Base-by-base conservation (phyloP, 2,113 vertebrate species). In the Aix galericulata region DNA sequence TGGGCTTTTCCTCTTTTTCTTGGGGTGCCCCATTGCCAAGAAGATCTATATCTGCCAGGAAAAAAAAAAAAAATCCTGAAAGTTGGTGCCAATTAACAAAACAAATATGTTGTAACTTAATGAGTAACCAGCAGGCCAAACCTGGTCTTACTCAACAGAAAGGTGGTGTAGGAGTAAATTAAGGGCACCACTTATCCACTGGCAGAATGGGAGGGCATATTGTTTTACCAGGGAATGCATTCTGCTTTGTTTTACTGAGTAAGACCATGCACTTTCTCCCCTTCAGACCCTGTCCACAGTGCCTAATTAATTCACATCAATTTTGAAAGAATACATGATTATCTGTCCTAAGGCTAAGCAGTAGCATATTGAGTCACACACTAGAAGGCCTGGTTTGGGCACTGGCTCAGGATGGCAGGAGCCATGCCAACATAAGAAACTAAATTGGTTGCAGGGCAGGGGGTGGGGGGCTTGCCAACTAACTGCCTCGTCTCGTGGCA, bases 391-490 rank as follows among this genome's bases (percentile, higher is more conserved):
- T 74, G 78, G 55, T 89, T 95, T 93, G 95, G 94, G 91, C 94
- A 93, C 86, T 96, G 95, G 93, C 91, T 97, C 92, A 96, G 91
- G 96, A 95, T 77, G 81, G 76, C 83, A 86, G 93, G 82, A 95
- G 82, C 86, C 64, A 88, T 96, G 97, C 96, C 96, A 97, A 91
- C 88, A 96, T 55, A 94, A 79, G 82, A 97, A 95, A 78, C 86
- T 97, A 97, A 97, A 97, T 88, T 97, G 97, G 96, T 96, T 96
- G 94, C 92, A 97, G 97, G 96, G 89, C 94, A 96, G 96, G 86
- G 91, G 81, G 88, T 88, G 80, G 64, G 42, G 73, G 74, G 88
- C 80, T 59, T 83, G 48, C 92, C 94, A 95, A 95, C 86, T 97
- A 96, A 92, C 94, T 95, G 89, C 91, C 93, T 95, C 2, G 68